phyloP scores from a whole-genome alignment of 2,797 vertebrate species.

The Pogoniulus pusillus region DNA sequence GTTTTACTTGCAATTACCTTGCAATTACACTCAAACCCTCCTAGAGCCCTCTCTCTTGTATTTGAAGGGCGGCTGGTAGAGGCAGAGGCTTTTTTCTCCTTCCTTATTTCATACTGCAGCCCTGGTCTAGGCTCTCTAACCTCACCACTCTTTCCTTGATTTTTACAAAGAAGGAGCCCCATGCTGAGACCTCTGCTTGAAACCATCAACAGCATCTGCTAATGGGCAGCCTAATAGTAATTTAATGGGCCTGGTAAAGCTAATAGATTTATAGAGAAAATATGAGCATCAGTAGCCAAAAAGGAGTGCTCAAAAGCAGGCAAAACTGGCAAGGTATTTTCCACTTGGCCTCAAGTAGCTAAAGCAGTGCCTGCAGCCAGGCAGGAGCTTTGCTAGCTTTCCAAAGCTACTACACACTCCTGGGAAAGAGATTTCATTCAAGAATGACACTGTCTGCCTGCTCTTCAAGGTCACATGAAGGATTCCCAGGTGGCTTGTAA shows the following conservation, averaged over 20 bases:
- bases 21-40: not conserved
- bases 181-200: slow-evolving; percentile 52
- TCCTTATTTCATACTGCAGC: not conserved
- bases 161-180: slow-evolving; percentile 40
- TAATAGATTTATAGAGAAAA: slow-evolving; percentile 72
- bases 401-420: not conserved
- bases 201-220: slow-evolving; percentile 69
- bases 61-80: not conserved
- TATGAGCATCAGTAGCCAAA: slow-evolving; percentile 64
- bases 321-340: slow-evolving; percentile 16
- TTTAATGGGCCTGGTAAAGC: slow-evolving; percentile 69
- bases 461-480: not conserved
- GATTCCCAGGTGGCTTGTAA: not conserved
- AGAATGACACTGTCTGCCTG: not conserved
- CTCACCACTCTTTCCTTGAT: not conserved
- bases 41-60: not conserved
- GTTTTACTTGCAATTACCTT: not conserved
- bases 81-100: not conserved
- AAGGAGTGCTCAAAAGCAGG: slow-evolving; percentile 20
- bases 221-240: slow-evolving; percentile 69
- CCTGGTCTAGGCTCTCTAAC: not conserved
- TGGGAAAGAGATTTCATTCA: not conserved
- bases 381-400: not conserved
- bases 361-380: not conserved
- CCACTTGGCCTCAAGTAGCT: not conserved